Evolutionary conservation across 1,140 invertebrate genomes (phyloP).

Genomic region (Drosophila seguyi): DNA sequence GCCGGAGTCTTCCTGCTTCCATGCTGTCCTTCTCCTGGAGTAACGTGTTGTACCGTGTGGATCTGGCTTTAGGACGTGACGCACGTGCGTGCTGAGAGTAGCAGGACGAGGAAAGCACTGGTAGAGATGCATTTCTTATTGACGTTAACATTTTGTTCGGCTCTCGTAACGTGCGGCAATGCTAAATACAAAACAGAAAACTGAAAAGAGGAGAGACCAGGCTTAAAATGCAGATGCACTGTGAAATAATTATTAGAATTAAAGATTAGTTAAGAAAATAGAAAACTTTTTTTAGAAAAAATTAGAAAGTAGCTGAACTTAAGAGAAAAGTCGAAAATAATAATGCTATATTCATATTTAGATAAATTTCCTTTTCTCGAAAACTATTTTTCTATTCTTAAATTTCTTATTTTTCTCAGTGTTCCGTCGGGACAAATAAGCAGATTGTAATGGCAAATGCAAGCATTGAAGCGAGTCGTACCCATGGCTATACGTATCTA

Average conservation of each 20-base stretch:
- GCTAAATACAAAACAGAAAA: constrained; percentile 38
- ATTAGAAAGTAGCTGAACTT: too few relatives aligned
- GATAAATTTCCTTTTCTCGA: too few relatives aligned
- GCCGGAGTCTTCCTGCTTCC: neutral
- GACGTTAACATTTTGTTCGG: constrained; percentile 67
- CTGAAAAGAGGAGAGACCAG: constrained; percentile 29
- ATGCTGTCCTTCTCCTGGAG: constrained; percentile 10
- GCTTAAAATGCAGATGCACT: constrained; percentile 30
- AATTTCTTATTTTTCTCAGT: constrained; percentile 12
- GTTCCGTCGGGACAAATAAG: constrained; percentile 56
- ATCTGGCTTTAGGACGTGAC: constrained; percentile 51
- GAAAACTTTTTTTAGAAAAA: too few relatives aligned
- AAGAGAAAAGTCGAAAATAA: neutral
- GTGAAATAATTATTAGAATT: neutral
- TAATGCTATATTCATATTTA: neutral
- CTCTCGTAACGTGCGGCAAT: constrained; percentile 51
- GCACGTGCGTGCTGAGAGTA: constrained; percentile 65
- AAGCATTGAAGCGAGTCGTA: constrained; percentile 67
- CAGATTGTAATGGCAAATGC: constrained; percentile 70
- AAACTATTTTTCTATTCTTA: too few relatives aligned
- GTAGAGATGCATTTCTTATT: constrained; percentile 68
- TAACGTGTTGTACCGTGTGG: constrained; percentile 48
- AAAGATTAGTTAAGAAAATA: too few relatives aligned
- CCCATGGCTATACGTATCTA: neutral
- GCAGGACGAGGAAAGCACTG: constrained; percentile 8